Percentiles rank a stretch among this genome's conserved stretches.
Evolutionary conservation across 2,113 vertebrate genomes (phyloP).

Genomic region (Chiloscyllium plagiosum): DNA sequence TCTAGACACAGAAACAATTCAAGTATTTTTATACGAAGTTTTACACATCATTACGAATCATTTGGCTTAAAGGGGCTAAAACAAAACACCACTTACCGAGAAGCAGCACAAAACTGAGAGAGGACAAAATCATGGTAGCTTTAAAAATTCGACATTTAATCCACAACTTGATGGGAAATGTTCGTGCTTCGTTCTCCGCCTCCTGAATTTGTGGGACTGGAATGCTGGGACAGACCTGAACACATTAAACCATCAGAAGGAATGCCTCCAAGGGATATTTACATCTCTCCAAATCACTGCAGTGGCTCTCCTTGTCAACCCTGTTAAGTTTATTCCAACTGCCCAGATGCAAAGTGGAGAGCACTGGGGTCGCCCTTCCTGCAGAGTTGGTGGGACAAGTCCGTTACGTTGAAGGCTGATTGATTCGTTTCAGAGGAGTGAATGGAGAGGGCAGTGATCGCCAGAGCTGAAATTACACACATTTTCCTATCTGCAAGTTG

Average conservation of each 20-base stretch:
- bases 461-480: neutral
- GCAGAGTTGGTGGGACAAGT: neutral
- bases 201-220: constrained; percentile 30
- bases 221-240: constrained; percentile 37
- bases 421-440: neutral
- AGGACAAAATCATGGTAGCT: constrained; percentile 15
- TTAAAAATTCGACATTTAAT: constrained; percentile 27
- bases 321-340: neutral
- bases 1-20: neutral
- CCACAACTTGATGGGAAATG: constrained; percentile 15
- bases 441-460: neutral
- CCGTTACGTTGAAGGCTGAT: constrained; percentile 20
- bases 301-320: neutral
- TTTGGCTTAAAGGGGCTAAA: neutral
- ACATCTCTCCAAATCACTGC: neutral
- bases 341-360: neutral
- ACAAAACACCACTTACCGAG: neutral
- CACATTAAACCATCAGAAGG: constrained; percentile 21
- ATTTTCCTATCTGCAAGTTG: constrained; percentile 30
- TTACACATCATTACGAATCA: neutral
- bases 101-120: constrained; percentile 10
- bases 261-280: constrained; percentile 14
- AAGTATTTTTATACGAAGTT: neutral
- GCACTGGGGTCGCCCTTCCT: neutral
- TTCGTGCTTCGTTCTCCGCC: constrained; percentile 19